phyloP scores from a whole-genome alignment of 1,140 invertebrate species.

The Tachypleus tridentatus region DNA sequence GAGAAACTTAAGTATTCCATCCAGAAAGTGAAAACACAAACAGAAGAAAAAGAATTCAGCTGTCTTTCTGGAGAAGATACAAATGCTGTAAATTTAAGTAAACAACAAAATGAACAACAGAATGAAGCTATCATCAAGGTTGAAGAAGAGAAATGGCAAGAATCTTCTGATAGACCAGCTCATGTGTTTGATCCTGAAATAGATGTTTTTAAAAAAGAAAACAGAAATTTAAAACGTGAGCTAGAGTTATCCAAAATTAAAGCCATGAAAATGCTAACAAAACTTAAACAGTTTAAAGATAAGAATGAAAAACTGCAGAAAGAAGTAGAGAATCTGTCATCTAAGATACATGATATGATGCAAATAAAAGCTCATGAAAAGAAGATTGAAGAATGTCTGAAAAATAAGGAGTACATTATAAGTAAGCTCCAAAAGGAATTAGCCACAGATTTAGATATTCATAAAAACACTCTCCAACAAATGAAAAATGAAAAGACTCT shows the following conservation, averaged over 20 bases:
- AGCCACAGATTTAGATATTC: neutral
- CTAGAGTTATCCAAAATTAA: neutral
- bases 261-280: neutral
- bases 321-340: neutral
- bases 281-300: constrained; percentile 1
- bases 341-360: neutral
- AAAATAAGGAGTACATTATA: neutral
- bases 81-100: no score
- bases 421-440: neutral
- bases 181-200: no score
- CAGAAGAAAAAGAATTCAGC: no score
- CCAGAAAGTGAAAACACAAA: no score
- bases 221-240: neutral
- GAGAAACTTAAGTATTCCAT: no score
- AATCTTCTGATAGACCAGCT: no score
- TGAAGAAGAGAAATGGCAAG: no score
- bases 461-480: neutral
- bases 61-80: no score
- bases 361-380: neutral
- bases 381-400: no score
- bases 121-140: no score
- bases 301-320: neutral
- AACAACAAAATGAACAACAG: no score
- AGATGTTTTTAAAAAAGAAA: no score
- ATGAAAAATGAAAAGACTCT: neutral